A percentile compares a stretch with the other conserved stretches of the same genome.
These are phyloP conservation scores for Megaceryle maxima DNA, from an alignment of 2,113 vertebrate species.

Conservation along the genomic window DNA sequence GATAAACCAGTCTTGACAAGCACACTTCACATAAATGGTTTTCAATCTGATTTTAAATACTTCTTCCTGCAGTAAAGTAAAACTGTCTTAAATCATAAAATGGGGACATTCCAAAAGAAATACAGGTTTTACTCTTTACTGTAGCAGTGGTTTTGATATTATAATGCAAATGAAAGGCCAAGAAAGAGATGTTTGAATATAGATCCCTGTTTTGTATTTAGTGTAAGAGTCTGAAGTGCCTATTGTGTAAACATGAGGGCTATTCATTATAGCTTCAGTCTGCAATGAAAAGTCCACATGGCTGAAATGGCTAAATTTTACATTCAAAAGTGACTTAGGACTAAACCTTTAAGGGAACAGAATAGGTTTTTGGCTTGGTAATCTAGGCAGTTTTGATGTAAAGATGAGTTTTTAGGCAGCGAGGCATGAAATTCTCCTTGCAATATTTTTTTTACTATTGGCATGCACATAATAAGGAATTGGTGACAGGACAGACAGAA, in stretches of 20 bases:
- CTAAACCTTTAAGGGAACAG: not conserved
- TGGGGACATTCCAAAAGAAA: not conserved
- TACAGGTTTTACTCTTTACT: not conserved
- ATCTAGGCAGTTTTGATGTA: not conserved
- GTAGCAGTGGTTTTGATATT: not conserved
- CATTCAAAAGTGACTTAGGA: not conserved
- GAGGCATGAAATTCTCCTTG: not conserved
- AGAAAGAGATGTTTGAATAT: not conserved
- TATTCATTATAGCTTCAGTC: not conserved
- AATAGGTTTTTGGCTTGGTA: not conserved
- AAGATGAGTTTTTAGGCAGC: not conserved
- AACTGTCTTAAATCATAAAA: not conserved
- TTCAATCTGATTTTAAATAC: slow-evolving; percentile 8
- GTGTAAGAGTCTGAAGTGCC: not conserved
- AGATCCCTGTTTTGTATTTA: not conserved
- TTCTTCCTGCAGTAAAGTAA: not conserved
- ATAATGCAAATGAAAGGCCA: not conserved
- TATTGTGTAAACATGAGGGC: not conserved
- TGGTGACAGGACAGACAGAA: not conserved
- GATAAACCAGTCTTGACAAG: not conserved
- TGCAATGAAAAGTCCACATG: fast-evolving
- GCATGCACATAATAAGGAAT: not conserved
- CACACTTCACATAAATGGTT: not conserved
- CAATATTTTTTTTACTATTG: not conserved
- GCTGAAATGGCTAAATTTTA: not conserved